Conservation (phyloP, 2,888 invertebrate species). For the Caenorhabditis japonica region DNA sequence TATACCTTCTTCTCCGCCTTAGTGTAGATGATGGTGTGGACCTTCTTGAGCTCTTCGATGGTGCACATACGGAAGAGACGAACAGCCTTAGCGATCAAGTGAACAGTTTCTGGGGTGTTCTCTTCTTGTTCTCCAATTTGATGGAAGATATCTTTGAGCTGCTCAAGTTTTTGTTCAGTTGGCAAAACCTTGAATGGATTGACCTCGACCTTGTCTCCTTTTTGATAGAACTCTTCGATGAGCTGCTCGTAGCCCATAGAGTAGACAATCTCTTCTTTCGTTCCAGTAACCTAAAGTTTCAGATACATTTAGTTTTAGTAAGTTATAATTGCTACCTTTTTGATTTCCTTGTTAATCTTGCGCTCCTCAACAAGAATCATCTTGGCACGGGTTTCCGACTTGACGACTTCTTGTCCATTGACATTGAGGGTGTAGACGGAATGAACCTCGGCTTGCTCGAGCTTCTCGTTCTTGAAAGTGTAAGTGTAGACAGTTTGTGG, state of each 20-base stretch:
- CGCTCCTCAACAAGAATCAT: constrained; percentile 42
- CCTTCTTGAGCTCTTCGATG: constrained; percentile 50
- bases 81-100: constrained; percentile 65
- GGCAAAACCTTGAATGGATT: constrained; percentile 38
- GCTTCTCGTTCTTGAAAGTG: constrained; percentile 46
- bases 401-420: constrained; percentile 50
- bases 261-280: constrained; percentile 65
- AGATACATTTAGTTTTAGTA: not conserved
- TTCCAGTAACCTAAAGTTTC: constrained; percentile 36
- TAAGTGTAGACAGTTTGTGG: constrained; percentile 58
- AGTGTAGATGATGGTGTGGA: constrained; percentile 48
- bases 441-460: constrained; percentile 47
- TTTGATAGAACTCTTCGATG: constrained; percentile 68
- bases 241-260: constrained; percentile 57
- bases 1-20: constrained; percentile 42
- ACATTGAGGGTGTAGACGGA: constrained; percentile 53
- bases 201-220: constrained; percentile 59
- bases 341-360: constrained; percentile 42
- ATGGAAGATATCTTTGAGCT: constrained; percentile 41
- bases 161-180: constrained; percentile 53
- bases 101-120: constrained; percentile 55
- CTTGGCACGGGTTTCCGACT: constrained; percentile 47
- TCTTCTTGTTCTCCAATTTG: constrained; percentile 37
- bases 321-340: constrained; percentile 21
- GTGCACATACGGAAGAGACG: constrained; percentile 59